phyloP scores from a whole-genome alignment of 2,113 vertebrate species.

The Prietella phreatophila region DNA sequence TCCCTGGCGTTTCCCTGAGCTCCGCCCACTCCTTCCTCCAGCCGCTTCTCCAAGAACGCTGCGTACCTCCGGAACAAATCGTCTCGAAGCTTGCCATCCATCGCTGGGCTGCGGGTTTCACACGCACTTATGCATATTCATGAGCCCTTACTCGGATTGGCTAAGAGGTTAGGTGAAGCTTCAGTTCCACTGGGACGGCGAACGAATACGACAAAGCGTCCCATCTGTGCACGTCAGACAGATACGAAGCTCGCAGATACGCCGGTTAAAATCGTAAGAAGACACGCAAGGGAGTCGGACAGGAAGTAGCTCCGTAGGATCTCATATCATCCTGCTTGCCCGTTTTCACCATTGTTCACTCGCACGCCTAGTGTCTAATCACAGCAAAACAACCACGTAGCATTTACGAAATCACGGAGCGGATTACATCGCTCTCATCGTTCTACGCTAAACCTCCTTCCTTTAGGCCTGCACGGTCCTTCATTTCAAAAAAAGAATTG shows the following conservation, averaged over 20 bases:
- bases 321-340: background rate
- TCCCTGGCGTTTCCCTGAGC: slow-evolving; percentile 72
- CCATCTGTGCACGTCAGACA: slow-evolving; percentile 1
- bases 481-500: background rate
- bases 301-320: background rate
- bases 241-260: background rate
- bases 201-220: background rate
- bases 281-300: background rate
- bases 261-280: background rate
- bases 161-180: slow-evolving; percentile 2
- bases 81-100: slow-evolving; percentile 97
- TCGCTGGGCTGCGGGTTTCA: slow-evolving; percentile 60
- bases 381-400: background rate
- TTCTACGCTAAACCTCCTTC: background rate
- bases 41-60: slow-evolving; percentile 85
- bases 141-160: slow-evolving; percentile 20
- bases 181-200: slow-evolving; percentile 1
- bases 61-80: slow-evolving; percentile 95
- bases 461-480: background rate
- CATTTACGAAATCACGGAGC: too few species aligned
- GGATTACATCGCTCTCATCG: background rate
- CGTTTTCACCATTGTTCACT: background rate
- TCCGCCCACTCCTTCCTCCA: slow-evolving; percentile 69
- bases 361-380: too few species aligned
- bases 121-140: slow-evolving; percentile 3